Base-by-base conservation (phyloP, 2,113 vertebrate genomes). In the Stegastes partitus region DNA sequence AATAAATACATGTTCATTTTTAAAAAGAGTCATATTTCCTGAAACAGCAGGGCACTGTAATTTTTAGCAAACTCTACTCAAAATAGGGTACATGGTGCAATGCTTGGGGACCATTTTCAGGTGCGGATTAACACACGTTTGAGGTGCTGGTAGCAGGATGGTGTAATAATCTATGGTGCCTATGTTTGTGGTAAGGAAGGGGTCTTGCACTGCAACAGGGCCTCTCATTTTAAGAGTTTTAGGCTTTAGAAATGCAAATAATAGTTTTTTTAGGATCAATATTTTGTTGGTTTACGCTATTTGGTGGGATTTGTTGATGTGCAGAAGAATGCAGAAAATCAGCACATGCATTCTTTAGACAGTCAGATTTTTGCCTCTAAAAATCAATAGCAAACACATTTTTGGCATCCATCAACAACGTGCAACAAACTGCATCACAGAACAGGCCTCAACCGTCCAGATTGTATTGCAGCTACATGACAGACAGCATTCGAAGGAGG, bases 391-490 rank as follows among this genome's bases (percentile, higher is more conserved):
- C 39, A 42, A 42, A 42, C 14, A 12, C 39, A 42, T 14, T 42
- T 42, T 15, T 42, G 39, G 11, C 1, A 15, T 42, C 11, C 39
- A 42, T 12, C 39, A 42, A 42, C 14, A 2, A 8, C 11, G 9
- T 28, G 26, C 26, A 28, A 28, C 26, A 39, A 39, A 39, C 37
- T 2, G 9, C 37, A 39, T 10, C 39, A 47, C 15, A 57, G 6
- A 34, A 51, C 18, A 44, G n/a, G 25, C 18, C 31, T 76, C 62
- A 8, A 14, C 37, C 8, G 8, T 14, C 45, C 67, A 68, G 9
- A 65, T 75, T 50, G 62, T 42, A 49, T 21, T 63, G 15, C 47
- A 61, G 47, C 39, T 4, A 15, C 12, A 42, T 15, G 39, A 68
- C 22, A 14, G 16, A 8, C 21, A 56, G 12, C 47, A 49, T 53